Evolutionary conservation across 1,140 invertebrate species (phyloP), one percentile per base, ranked within the genome.

Genomic region (Temnothorax nylanderi): DNA sequence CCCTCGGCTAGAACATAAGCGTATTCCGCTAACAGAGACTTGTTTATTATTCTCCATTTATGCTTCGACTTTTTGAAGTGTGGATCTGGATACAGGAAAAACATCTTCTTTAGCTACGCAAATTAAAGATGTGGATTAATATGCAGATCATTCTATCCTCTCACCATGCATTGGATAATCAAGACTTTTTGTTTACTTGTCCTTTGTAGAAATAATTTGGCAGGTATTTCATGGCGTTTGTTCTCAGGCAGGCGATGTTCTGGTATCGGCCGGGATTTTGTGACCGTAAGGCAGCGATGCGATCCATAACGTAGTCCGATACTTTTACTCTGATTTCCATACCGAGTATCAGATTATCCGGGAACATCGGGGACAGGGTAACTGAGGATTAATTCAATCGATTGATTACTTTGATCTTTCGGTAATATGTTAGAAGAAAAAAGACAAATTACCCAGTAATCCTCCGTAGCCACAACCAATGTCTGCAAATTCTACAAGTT

Each of bases 41-140:
- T 97, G 93, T 99, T 99, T 88, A 99, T 99, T 69, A 99, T 99
- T 87, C 99, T 96, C 99, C 99, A 99, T 95, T 99, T 99, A 93
- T 99, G 99, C 96, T 99, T 99, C 0, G 98, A 97, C 92, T 98
- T 99, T 95, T 99, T 99, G 94, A 99, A 99, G 96, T 99, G 99
- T 54, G 99, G 99, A 96, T 99, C 99, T 44, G 99, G 99, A 95
- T 99, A 99, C n/a, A 99, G 95, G 94, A 99, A 99, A 95, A 99
- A 99, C 97, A 99, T 99, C 96, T 99, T 99, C 87, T 97, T 97
- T 18, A 99, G 95, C 97, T 99, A 96, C 90, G 90, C 90, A 89
- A 90, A 81, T 44, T 78, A 88, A 87, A 86, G 10, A 41, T 65
- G 21, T 7, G n/a, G 41, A 69, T 64, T 74, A 65, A 84, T 74